phyloP scores from a whole-genome alignment of 2,888 invertebrate genomes.

The Agonopterix alstromeriana region DNA sequence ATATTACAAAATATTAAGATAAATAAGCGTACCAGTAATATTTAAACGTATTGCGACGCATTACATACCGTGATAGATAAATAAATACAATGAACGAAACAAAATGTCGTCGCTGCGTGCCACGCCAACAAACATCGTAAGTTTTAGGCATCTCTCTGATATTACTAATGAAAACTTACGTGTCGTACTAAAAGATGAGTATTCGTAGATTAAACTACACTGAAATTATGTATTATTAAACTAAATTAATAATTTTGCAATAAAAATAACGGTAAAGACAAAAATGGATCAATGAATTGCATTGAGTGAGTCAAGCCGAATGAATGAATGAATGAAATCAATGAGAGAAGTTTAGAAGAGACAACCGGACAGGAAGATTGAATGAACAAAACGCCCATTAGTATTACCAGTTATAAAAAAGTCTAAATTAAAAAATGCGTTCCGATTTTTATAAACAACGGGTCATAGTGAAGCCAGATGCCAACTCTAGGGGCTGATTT shows the following conservation, averaged over 20 bases:
- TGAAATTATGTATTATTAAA: constrained; percentile 37
- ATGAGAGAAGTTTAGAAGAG: neutral
- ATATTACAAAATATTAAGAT: constrained; percentile 3
- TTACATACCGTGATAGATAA: constrained; percentile 28
- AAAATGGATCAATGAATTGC: constrained; percentile 48
- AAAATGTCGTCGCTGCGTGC: constrained; percentile 71
- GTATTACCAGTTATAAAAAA: too few relatives aligned
- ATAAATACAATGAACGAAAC: constrained; percentile 68
- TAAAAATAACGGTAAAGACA: constrained; percentile 36
- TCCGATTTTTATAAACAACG: too few relatives aligned
- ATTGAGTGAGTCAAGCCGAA: constrained; percentile 25
- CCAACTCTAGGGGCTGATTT: too few relatives aligned
- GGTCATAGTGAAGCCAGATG: too few relatives aligned
- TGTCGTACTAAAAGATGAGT: constrained; percentile 38
- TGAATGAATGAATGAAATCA: constrained; percentile 18
- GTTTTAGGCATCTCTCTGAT: constrained; percentile 16
- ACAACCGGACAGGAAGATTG: neutral
- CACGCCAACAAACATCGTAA: constrained; percentile 46
- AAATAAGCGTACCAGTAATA: neutral
- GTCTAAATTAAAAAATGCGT: too few relatives aligned
- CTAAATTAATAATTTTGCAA: constrained; percentile 39
- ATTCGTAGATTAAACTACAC: constrained; percentile 39
- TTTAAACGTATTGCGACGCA: neutral
- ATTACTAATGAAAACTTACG: constrained; percentile 43
- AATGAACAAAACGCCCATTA: neutral